Evolutionary conservation across 1,140 invertebrate species (phyloP), one percentile per base, ranked within the genome.

Genomic region (Delia radicum): DNA sequence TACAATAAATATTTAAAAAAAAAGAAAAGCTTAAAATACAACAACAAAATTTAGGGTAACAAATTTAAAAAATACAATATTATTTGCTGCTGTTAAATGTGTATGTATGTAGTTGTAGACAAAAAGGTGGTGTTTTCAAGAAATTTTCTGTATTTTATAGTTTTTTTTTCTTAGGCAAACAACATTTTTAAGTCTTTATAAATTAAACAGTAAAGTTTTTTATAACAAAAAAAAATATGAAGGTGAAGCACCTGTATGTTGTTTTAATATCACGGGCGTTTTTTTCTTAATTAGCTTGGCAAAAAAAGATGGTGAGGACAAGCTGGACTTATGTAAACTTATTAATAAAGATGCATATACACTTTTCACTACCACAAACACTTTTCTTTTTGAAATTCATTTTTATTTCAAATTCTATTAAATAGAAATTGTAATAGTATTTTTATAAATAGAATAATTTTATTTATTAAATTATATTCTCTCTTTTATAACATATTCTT

Each of bases 301-400:
- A 4, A 69, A 24, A n/a, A 24, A 5, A 24, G 65, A 33, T 69
- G 65, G 10, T 31, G 63, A 18, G 7, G 63, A 29, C 63, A 15
- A 7, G 29, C 29, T 69, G 65, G 29, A 69, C 65, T 69, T 69
- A 69, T 69, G 65, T 69, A 69, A 69, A 69, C 65, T n/a, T 29
- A 69, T 21, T 69, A n/a, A n/a, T n/a, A 33, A 33, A 69, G 29
- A 37, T 69, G 65, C 62, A 63, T 13, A 28, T 37, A 69, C 21
- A 37, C 7, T 33, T 69, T 69, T 69, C 28, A 67, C 31, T 28
- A 15, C 28, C 63, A 31, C n/a, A n/a, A n/a, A 15, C 8, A 37
- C 12, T 21, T 37, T 67, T 69, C 28, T 31, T 31, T 42, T 42
- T 42, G n/a, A 42, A 42, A 42, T 42, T 69, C 18, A 24, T 69